Evolutionary conservation across 2,888 invertebrate species (phyloP), one percentile per base, ranked within the genome.

Genomic region (Pachymerium ferrugineum): DNA sequence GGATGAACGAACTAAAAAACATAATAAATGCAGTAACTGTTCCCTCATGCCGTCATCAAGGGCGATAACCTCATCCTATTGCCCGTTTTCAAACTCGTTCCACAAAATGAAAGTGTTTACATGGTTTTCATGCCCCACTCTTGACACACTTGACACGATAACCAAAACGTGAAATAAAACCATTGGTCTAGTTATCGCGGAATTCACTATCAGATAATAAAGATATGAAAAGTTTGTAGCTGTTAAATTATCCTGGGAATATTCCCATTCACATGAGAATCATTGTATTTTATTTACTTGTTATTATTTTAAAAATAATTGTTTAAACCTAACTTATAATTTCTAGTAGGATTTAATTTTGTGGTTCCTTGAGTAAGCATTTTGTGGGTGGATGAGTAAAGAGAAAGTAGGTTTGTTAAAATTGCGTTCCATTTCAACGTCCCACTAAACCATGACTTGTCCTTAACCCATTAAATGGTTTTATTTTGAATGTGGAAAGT

Each of bases 341-440:
- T n/a, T n/a, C n/a, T n/a, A n/a, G n/a, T n/a, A n/a, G n/a, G n/a
- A n/a, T n/a, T n/a, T n/a, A n/a, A n/a, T n/a, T n/a, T n/a, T n/a
- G 38, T 54, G 47, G 47, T 54, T 22, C 47, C 47, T 54, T 16
- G 47, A 54, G 47, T 2, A 54, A 10, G 47, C 10, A 54, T 54
- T 54, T 54, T 16, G 47, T 54, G 47, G 47, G 47, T 54, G 47
- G 47, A 54, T 54, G 47, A 54, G 47, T 5, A 54, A 54, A 54
- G 47, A 54, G 47, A 54, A 54, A 54, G 47, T 54, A 54, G 47
- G 47, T 54, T 54, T 54, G 47, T 22, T 54, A 22, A 54, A 54
- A 54, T 22, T 54, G 47, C 47, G 47, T 54, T 54, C 47, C 22
- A 54, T 54, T 54, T 54, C 47, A 54, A 3, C 47, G 47, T 54